phyloP scores from a whole-genome alignment of 2,888 invertebrate species.

The Cetonia aurata region DNA sequence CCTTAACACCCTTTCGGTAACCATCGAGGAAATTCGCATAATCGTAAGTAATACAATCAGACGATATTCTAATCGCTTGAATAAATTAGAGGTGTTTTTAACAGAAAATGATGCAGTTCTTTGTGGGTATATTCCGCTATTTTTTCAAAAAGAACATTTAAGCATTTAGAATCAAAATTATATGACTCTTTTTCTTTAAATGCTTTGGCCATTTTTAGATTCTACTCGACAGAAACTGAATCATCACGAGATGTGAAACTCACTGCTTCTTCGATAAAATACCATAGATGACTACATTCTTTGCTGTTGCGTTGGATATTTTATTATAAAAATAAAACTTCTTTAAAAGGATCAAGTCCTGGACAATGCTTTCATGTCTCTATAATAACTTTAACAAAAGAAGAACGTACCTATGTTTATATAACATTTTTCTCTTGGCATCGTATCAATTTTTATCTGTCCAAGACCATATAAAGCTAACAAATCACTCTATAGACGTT shows the following conservation, averaged over 20 bases:
- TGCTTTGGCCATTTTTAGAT: conserved; percentile 14
- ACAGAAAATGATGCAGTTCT: neutral
- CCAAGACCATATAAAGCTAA: no score
- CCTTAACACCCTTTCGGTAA: neutral
- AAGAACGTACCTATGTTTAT: no score
- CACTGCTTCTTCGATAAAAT: conserved; percentile 2
- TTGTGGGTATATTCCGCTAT: no score
- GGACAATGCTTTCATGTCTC: neutral
- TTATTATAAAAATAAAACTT: conserved; percentile 2
- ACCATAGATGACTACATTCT: neutral
- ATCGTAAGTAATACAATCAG: conserved; percentile 10
- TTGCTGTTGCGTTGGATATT: conserved; percentile 7
- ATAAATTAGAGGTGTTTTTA: neutral
- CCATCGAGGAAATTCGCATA: neutral
- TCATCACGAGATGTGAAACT: conserved; percentile 1
- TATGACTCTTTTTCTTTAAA: conserved; percentile 11
- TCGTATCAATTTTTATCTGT: no score
- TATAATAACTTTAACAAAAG: no score
- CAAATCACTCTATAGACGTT: no score
- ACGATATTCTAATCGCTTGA: conserved; percentile 1
- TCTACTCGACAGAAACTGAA: conserved; percentile 6
- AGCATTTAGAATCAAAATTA: neutral
- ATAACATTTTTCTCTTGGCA: no score
- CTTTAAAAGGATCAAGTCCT: conserved; percentile 8
- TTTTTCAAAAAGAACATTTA: neutral